A percentile compares a stretch with the other conserved stretches of the same genome.
phyloP scores from a whole-genome alignment of 2,113 vertebrate species.

The Opisthocomus hoazin region DNA sequence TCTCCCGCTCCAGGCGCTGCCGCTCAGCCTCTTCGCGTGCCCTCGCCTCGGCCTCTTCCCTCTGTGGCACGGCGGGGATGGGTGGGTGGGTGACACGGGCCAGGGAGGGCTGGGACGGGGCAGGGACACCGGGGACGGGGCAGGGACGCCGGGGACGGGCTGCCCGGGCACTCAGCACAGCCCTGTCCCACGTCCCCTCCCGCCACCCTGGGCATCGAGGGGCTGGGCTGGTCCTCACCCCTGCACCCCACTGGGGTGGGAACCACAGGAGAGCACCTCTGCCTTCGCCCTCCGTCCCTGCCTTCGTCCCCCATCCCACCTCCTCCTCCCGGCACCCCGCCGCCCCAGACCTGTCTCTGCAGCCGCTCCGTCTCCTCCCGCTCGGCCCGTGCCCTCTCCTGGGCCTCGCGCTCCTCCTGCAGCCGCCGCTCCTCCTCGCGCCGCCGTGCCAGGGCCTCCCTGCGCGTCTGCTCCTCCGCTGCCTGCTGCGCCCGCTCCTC shows the following conservation, averaged over 20 bases:
- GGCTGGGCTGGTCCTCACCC: not conserved
- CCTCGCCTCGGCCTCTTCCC: constrained; percentile 85
- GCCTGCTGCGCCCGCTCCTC: constrained; percentile 80
- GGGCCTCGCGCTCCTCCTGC: constrained; percentile 71
- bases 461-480: constrained; percentile 75
- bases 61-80: constrained; percentile 65
- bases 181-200: not conserved
- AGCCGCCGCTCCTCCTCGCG: constrained; percentile 72
- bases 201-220: not conserved
- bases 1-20: constrained; percentile 91
- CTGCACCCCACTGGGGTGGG: not conserved
- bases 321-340: rapidly evolving
- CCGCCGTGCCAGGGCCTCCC: constrained; percentile 76
- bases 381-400: constrained; percentile 77
- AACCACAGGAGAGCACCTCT: not conserved
- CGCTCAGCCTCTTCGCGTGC: constrained; percentile 85
- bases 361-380: constrained; percentile 85
- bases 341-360: constrained; percentile 83
- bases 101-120: not conserved
- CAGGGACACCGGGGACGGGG: rapidly evolving
- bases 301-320: not conserved
- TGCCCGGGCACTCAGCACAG: not conserved
- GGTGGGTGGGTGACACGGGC: too few species aligned
- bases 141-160: not conserved
- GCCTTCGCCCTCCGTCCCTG: not conserved